A percentile compares a stretch with the other conserved stretches of the same genome.
Conservation (phyloP, 1,140 invertebrate species). For the Vollenhovia emeryi region DNA sequence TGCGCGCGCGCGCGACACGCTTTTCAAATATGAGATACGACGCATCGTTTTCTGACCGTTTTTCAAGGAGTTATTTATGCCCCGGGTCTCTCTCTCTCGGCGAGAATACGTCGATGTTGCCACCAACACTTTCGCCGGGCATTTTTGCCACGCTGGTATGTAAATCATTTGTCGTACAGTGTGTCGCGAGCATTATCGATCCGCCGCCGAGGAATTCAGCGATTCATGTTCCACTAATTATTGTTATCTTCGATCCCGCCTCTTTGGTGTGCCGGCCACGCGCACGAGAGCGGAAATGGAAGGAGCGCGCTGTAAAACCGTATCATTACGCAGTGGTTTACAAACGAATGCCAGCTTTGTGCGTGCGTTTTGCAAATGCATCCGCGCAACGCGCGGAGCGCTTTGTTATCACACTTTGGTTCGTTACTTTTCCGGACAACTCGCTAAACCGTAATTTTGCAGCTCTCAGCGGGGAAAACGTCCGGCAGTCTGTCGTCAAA, state of each 20-base stretch:
- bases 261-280: neutral
- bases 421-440: slow-evolving; percentile 35
- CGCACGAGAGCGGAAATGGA: slow-evolving; percentile 2
- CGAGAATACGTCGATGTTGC: slow-evolving; percentile 34
- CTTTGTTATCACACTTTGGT: slow-evolving; percentile 58
- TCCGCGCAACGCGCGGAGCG: neutral
- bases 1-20: slow-evolving; percentile 18
- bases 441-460: slow-evolving; percentile 27
- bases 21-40: slow-evolving; percentile 56
- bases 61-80: slow-evolving; percentile 48
- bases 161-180: slow-evolving; percentile 47
- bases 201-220: slow-evolving; percentile 27
- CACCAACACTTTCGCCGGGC: slow-evolving; percentile 2
- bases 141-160: slow-evolving; percentile 40
- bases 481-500: slow-evolving; percentile 44
- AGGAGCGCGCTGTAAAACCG: slow-evolving; percentile 16
- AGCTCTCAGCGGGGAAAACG: slow-evolving; percentile 39
- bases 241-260: slow-evolving; percentile 35
- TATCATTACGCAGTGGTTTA: slow-evolving; percentile 42
- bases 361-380: slow-evolving; percentile 44
- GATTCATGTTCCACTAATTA: slow-evolving; percentile 58
- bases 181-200: slow-evolving; percentile 46
- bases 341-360: slow-evolving; percentile 34
- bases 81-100: neutral
- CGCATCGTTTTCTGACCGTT: slow-evolving; percentile 48